Conservation (phyloP, 92 coral and sea anemone genomes). For the Epizoanthus illoricatus region DNA sequence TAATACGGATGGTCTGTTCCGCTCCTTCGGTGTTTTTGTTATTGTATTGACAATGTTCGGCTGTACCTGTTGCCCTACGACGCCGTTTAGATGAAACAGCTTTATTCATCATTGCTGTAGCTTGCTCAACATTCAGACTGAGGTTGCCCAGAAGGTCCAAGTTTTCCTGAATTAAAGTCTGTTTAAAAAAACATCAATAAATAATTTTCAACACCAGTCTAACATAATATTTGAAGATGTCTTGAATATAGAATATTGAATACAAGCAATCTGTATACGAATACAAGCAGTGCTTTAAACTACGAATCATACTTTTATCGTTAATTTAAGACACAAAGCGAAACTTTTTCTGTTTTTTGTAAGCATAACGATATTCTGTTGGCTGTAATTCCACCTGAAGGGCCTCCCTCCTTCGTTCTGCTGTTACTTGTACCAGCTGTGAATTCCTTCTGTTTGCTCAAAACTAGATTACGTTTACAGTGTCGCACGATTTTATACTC, state of each 20-base stretch:
- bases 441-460: too few relatives aligned
- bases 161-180: constrained; percentile 18
- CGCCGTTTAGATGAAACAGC: constrained; percentile 14
- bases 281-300: too few relatives aligned
- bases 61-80: constrained; percentile 6
- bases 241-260: neutral
- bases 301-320: too few relatives aligned
- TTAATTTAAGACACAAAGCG: too few relatives aligned
- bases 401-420: too few relatives aligned
- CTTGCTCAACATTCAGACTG: constrained; percentile 10
- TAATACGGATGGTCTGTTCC: too few relatives aligned
- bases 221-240: too few relatives aligned
- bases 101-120: neutral
- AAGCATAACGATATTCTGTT: neutral
- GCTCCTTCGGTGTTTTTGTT: too few relatives aligned
- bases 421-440: too few relatives aligned
- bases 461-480: too few relatives aligned
- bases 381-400: neutral
- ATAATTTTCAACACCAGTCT: neutral
- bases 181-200: neutral
- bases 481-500: too few relatives aligned
- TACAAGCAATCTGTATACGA: neutral
- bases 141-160: constrained; percentile 24
- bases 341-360: too few relatives aligned
- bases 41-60: neutral